Conservation (phyloP, 2,113 vertebrate species). For the Cyprinus carpio region DNA sequence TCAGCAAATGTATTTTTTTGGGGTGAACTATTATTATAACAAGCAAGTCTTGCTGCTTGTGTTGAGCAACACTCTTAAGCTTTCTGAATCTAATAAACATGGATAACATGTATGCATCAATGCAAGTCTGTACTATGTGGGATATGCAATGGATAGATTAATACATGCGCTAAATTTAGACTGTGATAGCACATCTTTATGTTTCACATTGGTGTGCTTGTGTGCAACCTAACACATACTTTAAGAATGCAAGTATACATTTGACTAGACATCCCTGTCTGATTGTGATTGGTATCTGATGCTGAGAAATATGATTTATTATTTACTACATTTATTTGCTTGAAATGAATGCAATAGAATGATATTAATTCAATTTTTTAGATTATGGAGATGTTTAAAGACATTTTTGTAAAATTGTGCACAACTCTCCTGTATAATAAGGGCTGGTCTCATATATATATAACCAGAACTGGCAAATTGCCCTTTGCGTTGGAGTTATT, state of each 20-base stretch:
- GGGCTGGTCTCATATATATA: background rate
- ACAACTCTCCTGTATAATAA: background rate
- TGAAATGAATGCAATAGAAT: background rate
- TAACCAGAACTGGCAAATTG: background rate
- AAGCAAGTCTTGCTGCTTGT: background rate
- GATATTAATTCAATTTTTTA: background rate
- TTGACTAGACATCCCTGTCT: background rate
- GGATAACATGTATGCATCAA: background rate
- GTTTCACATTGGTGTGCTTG: background rate
- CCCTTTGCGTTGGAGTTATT: background rate
- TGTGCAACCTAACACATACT: background rate
- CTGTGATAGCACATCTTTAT: background rate
- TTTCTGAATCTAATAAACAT: conserved; percentile 5
- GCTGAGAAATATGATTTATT: background rate
- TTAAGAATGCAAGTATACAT: background rate
- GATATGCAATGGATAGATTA: background rate
- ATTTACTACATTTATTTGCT: background rate
- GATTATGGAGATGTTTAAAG: background rate
- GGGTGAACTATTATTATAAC: background rate
- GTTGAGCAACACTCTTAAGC: background rate
- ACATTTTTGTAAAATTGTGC: background rate
- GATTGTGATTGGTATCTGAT: background rate
- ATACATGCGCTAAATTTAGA: background rate
- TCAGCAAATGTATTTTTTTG: too few relatives aligned
- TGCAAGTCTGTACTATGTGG: background rate